Conservation (phyloP, 1,140 invertebrate species). For the Agrypnia vestita region DNA sequence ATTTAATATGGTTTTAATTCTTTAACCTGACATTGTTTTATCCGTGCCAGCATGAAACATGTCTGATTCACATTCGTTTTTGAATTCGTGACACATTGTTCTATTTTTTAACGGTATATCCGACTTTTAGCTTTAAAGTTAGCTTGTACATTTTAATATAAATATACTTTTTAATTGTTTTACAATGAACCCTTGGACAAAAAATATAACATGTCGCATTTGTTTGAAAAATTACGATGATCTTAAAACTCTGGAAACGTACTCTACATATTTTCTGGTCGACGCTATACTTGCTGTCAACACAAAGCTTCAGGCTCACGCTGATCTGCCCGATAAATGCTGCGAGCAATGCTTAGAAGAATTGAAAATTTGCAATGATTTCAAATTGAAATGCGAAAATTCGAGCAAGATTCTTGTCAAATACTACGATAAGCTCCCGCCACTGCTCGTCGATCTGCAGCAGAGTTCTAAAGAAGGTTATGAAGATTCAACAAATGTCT, state of each 20-base stretch:
- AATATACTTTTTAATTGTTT: no score
- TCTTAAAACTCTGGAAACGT: background rate
- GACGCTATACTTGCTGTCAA: constrained; percentile 6
- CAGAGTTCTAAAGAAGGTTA: background rate
- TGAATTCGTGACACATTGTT: no score
- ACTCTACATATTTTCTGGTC: constrained; percentile 5
- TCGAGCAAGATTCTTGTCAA: constrained; percentile 16
- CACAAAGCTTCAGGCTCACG: background rate
- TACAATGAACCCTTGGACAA: constrained; percentile 10
- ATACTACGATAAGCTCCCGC: constrained; percentile 6
- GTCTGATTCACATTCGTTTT: no score
- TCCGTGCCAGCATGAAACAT: no score
- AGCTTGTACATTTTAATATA: no score
- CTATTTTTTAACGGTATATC: no score
- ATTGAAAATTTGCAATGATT: constrained; percentile 22
- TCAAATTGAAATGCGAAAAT: constrained; percentile 22
- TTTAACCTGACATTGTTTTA: no score
- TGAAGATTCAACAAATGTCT: background rate
- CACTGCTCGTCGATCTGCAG: constrained; percentile 6
- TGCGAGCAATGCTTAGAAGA: background rate
- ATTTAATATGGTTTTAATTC: no score
- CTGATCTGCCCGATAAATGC: constrained; percentile 10
- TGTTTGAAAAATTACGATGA: constrained; percentile 19
- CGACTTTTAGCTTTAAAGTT: no score
- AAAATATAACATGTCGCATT: constrained; percentile 20